phyloP scores from a whole-genome alignment of 2,113 vertebrate genomes.

The Sardina pilchardus region DNA sequence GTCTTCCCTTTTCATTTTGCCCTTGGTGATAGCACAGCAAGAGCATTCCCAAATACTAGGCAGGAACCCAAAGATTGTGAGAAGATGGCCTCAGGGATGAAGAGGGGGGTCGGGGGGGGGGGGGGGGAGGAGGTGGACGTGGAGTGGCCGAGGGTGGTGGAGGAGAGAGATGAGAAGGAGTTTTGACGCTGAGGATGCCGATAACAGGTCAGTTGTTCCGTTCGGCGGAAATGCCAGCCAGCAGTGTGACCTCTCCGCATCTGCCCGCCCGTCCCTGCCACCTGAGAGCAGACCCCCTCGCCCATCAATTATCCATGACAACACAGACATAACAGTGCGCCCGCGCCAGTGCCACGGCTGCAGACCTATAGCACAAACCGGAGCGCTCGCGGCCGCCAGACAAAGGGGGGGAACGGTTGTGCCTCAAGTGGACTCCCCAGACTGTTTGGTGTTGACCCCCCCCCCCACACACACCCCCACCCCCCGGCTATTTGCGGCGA shows the following conservation, averaged over 20 bases:
- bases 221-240: constrained; percentile 58
- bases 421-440: background rate
- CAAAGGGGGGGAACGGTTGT: background rate
- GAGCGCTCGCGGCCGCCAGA: background rate
- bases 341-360: background rate
- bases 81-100: constrained; percentile 35
- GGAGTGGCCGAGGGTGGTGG: background rate
- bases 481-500: background rate
- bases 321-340: constrained; percentile 28
- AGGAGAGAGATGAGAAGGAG: constrained; percentile 3
- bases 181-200: constrained; percentile 32
- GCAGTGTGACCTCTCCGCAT: constrained; percentile 61
- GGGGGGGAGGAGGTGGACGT: background rate
- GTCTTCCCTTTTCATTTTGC: constrained; percentile 11
- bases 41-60: constrained; percentile 17
- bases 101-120: background rate
- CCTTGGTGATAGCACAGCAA: constrained; percentile 8
- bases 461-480: no score
- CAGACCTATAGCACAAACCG: constrained; percentile 7
- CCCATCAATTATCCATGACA: constrained; percentile 49
- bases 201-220: constrained; percentile 47
- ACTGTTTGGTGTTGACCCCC: background rate
- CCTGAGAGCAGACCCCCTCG: constrained; percentile 46
- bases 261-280: constrained; percentile 48
- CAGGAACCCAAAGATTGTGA: background rate